Base-by-base conservation (phyloP, 1,140 invertebrate genomes). In the Heliothis subflexa region DNA sequence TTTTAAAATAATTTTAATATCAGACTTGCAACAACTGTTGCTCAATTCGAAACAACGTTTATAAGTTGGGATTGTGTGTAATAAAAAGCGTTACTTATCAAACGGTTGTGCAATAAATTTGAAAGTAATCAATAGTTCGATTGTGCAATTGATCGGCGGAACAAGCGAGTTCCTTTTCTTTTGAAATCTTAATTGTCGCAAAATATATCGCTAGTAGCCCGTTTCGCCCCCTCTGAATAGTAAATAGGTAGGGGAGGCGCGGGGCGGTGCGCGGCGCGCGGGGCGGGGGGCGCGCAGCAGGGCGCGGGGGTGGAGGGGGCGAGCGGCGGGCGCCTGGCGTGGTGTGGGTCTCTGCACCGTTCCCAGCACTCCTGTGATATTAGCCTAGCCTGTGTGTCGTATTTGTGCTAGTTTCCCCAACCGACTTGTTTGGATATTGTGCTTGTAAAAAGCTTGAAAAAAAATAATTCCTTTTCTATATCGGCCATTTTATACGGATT, bases 301-400 rank as follows among this genome's bases (percentile, higher is more conserved):
- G 54, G 61, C 21, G 49, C 3, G 73, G 5, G 54, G 72, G 33
- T 3, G 64, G 5, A 7, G 74, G 9, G 71, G 72, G 55, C 18
- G 70, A 28, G 74, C 16, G 57, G 74, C 64, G 73, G 70, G 73
- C 59, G 74, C 64, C 75, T 70, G 25, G 76, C 13, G 47, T 49
- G 50, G 81, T 70, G 74, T 59, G 81, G 54, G 75, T 73, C 76
- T 76, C 78, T 76, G 85, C 82, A 81, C 89, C 90, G 92, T 94
- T 94, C 92, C 91, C 91, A 91, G 92, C 86, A 93, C 91, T 94
- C 88, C 92, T 94, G 91, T 93, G 92, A 94, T 94, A 94, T 94
- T 94, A 94, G 92, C 90, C 91, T 93, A 94, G 91, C 88, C 90
- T 93, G 86, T 92, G 91, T 93, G 91, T 93, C 88, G 91, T 94